Evolutionary conservation across 1,140 invertebrate species (phyloP).

Genomic region (Panulirus ornatus): DNA sequence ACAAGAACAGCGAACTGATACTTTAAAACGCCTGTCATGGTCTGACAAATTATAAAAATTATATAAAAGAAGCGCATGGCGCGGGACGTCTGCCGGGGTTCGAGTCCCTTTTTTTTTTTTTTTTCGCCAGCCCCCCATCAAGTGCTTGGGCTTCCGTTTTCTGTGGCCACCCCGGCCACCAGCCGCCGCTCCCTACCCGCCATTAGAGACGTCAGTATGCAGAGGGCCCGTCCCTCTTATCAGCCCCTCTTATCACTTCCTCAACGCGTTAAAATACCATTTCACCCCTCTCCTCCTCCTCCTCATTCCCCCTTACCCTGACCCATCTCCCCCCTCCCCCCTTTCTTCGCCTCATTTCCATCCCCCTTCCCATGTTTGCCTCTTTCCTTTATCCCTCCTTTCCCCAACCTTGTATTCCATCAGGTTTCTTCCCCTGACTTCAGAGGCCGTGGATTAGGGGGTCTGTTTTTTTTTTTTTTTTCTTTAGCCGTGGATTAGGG

Average conservation of each 20-base stretch:
- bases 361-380: background rate
- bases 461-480: too few relatives aligned
- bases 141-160: background rate
- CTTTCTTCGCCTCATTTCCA: background rate
- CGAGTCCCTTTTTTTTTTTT: too few relatives aligned
- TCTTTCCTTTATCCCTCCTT: too few relatives aligned
- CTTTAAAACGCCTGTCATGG: too few relatives aligned
- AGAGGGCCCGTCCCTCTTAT: background rate
- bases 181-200: background rate
- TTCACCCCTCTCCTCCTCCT: background rate
- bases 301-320: background rate
- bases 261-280: conserved; percentile 5
- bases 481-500: too few relatives aligned
- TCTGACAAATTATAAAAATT: too few relatives aligned
- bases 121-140: background rate
- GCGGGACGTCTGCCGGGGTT: too few relatives aligned
- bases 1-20: too few relatives aligned
- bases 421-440: too few relatives aligned
- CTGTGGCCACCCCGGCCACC: too few relatives aligned
- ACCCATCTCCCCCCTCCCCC: background rate
- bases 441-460: too few relatives aligned
- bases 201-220: background rate
- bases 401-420: background rate
- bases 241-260: background rate
- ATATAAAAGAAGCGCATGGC: too few relatives aligned